Conservation (phyloP, 2,113 vertebrate genomes). For the Machaerirhynchus nigripectus region DNA sequence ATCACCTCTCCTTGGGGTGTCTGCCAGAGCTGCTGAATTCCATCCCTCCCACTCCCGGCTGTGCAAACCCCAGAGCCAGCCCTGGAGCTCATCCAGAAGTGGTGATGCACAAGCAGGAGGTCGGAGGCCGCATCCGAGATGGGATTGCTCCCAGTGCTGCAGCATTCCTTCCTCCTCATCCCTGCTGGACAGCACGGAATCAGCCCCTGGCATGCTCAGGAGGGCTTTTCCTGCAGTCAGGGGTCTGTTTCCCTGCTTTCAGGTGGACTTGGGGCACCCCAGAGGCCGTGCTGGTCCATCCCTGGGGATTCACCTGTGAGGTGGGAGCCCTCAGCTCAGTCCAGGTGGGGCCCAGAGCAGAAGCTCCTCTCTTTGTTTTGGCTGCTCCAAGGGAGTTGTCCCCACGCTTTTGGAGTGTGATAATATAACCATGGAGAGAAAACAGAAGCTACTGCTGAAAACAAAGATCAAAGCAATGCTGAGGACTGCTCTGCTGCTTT, state of each 20-base stretch:
- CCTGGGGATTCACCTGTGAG: neutral
- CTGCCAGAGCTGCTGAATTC: neutral
- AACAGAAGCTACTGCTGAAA: neutral
- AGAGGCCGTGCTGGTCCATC: neutral
- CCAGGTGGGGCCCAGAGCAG: neutral
- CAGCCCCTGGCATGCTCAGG: neutral
- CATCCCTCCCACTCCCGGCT: neutral
- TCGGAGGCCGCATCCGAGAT: neutral
- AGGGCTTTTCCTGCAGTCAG: neutral
- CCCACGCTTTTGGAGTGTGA: neutral
- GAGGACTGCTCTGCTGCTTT: neutral
- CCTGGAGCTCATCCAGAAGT: neutral
- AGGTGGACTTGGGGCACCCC: neutral
- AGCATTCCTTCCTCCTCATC: neutral
- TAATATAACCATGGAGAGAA: neutral
- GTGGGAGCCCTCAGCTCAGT: neutral
- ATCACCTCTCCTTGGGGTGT: too few relatives aligned
- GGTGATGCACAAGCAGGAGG: neutral
- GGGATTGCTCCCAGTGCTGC: neutral
- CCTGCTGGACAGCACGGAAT: rapidly evolving
- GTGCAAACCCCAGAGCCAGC: neutral
- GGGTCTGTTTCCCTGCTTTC: neutral
- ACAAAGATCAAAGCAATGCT: constrained; percentile 12
- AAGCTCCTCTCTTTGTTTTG: neutral
- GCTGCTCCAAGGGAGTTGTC: neutral